Evolutionary conservation across 2,797 vertebrate species (phyloP), one percentile per base, ranked within the genome.

Genomic region (Scomberomorus guttatus): DNA sequence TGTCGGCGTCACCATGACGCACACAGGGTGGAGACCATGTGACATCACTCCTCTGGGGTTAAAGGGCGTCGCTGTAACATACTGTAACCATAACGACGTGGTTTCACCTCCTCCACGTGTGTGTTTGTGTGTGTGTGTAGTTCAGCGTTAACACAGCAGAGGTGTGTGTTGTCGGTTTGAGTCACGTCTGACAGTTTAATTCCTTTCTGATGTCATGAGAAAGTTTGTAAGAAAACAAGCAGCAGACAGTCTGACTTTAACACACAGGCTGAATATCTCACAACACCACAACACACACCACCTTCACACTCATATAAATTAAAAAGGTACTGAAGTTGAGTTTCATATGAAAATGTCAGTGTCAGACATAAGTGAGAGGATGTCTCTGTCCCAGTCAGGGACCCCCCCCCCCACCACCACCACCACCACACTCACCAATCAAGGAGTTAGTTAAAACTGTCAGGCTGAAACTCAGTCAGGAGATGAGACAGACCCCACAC

Each of bases 1-100:
- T 27, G 63, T 34, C 17, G 13, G 25, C 79, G 68, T 84, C 80
- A 72, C 27, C 15, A 24, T 90, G 85, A 91, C 77, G 85, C 90
- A 89, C 59, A 48, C 29, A 11, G 74, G 89, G 91, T 77, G 84
- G 88, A 77, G 89, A 56, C 82, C 20, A 0, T 54, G 74, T 92
- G 87, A 92, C 89, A 86, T 92, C 89, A 90, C 75, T 90, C 88
- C 85, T 81, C 50, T 75, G 73, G 81, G 86, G 87, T 87, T 87
- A 84, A 48, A 84, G 87, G 85, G 88, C 29, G 88, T 87, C 64
- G 27, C 80, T 65, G 62, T 77, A 79, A 82, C 77, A 79, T 70
- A 67, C 48, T 14, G 60, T 75, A 79, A 84, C 86, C 80, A 82
- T 83, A 80, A 77, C 85, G 1, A 79, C 75, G 8, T 61, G 71